Conservation (phyloP, 2,888 invertebrate species). For the Heteromurus nitidus region DNA sequence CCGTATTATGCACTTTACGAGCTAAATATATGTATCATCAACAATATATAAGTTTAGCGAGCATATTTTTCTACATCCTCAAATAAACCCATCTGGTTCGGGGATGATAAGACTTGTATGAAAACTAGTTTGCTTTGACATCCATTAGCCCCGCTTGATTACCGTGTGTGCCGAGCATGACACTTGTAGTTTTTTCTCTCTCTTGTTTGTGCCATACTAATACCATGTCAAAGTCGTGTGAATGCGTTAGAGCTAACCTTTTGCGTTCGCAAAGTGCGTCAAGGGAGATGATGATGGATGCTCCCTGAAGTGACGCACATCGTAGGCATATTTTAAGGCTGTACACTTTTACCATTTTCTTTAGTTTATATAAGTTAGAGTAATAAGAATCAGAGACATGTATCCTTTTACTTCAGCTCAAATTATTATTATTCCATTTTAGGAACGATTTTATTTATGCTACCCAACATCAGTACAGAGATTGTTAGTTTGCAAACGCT, state of each 20-base stretch:
- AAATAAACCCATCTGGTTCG: background rate
- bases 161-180: background rate
- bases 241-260: too few species aligned
- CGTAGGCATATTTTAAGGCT: background rate
- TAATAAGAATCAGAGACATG: too few species aligned
- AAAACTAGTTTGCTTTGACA: conserved; percentile 56
- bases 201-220: background rate
- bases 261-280: conserved; percentile 5
- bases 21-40: background rate
- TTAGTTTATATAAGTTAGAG: too few species aligned
- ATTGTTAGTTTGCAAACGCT: too few species aligned
- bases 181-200: background rate
- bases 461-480: too few species aligned
- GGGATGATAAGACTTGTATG: background rate
- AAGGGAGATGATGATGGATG: background rate
- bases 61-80: background rate
- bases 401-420: too few species aligned
- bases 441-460: too few species aligned
- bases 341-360: too few species aligned
- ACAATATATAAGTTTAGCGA: background rate
- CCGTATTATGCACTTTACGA: background rate
- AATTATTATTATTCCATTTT: too few species aligned
- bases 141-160: background rate
- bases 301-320: conserved; percentile 7
- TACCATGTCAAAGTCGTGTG: background rate